Evolutionary conservation across 2,888 invertebrate genomes (phyloP).

Genomic region (Petrolisthes cinctipes): DNA sequence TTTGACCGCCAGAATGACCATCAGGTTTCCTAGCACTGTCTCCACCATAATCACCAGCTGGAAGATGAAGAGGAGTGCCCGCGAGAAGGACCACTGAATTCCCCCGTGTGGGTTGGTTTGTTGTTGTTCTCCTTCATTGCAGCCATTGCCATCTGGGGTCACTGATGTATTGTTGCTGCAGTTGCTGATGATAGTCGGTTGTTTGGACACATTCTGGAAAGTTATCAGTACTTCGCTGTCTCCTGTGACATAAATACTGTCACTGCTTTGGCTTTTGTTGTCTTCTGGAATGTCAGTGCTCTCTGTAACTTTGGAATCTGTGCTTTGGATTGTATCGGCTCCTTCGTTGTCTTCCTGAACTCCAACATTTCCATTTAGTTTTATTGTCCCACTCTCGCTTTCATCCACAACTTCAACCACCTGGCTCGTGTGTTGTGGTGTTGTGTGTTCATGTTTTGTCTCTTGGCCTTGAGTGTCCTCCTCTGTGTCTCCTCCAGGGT

Average conservation of each 20-base stretch:
- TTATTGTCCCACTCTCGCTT: not conserved
- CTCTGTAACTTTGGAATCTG: not conserved
- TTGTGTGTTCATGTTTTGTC: not conserved
- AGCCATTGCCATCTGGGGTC: not conserved
- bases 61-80: slow-evolving; percentile 59
- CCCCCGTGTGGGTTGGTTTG: not conserved
- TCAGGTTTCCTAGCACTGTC: slow-evolving; percentile 67
- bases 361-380: not conserved
- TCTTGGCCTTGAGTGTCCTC: not conserved
- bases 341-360: not conserved
- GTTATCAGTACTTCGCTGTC: not conserved
- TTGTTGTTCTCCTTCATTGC: not conserved
- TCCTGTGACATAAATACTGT: not conserved
- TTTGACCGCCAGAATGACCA: slow-evolving; percentile 68
- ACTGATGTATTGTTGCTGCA: not conserved
- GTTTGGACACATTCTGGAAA: not conserved
- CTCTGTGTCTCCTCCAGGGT: not conserved
- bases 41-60: slow-evolving; percentile 64
- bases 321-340: not conserved
- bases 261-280: not conserved
- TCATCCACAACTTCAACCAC: not conserved
- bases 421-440: not conserved
- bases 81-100: slow-evolving; percentile 57
- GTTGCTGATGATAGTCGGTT: not conserved
- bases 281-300: not conserved